Base-by-base conservation (phyloP, 2,797 vertebrate species). In the Cynodonichthys magdalenae region DNA sequence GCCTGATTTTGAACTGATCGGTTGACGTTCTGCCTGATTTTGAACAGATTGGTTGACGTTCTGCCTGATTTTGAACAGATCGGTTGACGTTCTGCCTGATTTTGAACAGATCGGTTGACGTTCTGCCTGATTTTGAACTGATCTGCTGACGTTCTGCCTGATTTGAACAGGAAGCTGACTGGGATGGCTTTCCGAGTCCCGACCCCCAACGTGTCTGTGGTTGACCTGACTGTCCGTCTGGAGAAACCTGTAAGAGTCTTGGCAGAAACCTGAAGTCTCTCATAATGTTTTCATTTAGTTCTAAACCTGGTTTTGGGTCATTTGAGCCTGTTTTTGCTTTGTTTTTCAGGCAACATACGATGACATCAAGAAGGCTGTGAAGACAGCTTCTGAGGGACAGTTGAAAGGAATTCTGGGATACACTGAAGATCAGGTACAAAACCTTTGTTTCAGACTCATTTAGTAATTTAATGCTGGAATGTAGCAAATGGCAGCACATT, bases 101-200 rank as follows among this genome's bases (percentile, higher is more conserved):
- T n/a, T n/a, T n/a, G n/a, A n/a, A n/a, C n/a, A n/a, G n/a, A n/a
- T n/a, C n/a, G n/a, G n/a, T n/a, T n/a, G n/a, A n/a, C n/a, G n/a
- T n/a, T n/a, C n/a, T n/a, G n/a, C n/a, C n/a, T n/a, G n/a, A n/a
- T n/a, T n/a, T n/a, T n/a, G n/a, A n/a, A n/a, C n/a, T n/a, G n/a
- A n/a, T n/a, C n/a, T n/a, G n/a, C n/a, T n/a, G 6, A 34, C 31
- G 12, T 3, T 8, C 3, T 24, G 7, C n/a, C 5, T 3, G 12
- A 36, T 10, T 36, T 36, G 10, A 24, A 59, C 87, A 98, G 97
- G 74, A 99, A 99, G 80, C 92, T 97, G 69, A 99, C 97, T 3
- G 96, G 97, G 77, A 99, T 99, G 97, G 97, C 97, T 70, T 99
- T 99, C 95, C 95, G 96, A 63, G 97, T 99, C 18, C 97, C 97